Evolutionary conservation across 2,113 vertebrate species (phyloP).

Genomic region (Ophthalmolycus amberensis): DNA sequence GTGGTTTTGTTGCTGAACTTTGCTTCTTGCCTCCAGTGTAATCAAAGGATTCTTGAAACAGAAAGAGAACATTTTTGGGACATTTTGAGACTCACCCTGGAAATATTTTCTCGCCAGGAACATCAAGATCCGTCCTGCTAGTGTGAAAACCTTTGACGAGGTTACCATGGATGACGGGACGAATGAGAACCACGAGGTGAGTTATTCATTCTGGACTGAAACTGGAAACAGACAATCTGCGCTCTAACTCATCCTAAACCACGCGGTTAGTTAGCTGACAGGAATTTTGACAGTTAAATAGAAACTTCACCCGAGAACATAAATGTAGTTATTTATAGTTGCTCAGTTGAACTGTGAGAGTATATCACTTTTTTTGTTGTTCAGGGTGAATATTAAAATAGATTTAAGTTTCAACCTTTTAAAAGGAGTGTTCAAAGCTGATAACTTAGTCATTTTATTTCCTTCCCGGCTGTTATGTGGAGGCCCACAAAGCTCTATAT

Average conservation of each 20-base stretch:
- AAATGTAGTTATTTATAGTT: background rate
- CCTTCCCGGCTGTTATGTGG: background rate
- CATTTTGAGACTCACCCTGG: conserved; percentile 32
- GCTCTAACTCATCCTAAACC: background rate
- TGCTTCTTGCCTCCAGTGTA: conserved; percentile 13
- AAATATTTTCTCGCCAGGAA: conserved; percentile 73
- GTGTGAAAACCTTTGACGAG: conserved; percentile 93
- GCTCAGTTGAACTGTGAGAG: background rate
- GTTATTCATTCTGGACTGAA: conserved; percentile 23
- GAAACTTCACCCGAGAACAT: background rate
- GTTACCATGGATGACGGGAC: conserved; percentile 85
- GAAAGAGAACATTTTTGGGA: conserved; percentile 15
- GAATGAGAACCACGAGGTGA: conserved; percentile 85
- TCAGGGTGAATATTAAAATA: background rate
- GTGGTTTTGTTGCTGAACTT: conserved; percentile 53
- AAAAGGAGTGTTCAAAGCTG: background rate
- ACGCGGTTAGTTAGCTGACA: background rate
- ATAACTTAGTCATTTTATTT: background rate
- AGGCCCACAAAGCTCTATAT: conserved; percentile 1
- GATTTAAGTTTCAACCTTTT: background rate
- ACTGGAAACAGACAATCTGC: conserved; percentile 17
- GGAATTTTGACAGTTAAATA: background rate
- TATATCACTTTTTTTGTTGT: background rate
- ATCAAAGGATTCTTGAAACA: conserved; percentile 33
- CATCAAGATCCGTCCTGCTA: conserved; percentile 88